phyloP scores from a whole-genome alignment of 2,888 invertebrate species.

The Cheilosia grossa region DNA sequence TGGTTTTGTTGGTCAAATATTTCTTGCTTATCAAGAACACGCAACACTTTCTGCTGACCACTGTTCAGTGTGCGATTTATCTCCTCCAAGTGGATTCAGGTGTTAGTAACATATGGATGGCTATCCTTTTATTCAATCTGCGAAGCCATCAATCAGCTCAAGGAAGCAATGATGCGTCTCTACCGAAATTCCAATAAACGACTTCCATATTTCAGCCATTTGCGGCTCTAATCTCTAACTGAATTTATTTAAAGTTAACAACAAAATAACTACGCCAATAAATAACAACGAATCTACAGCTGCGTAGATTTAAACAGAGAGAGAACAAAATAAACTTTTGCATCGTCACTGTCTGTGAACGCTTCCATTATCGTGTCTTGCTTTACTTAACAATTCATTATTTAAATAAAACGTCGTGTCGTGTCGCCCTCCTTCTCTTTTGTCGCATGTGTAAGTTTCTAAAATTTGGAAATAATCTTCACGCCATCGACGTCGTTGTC shows the following conservation, averaged over 20 bases:
- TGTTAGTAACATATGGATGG: no score
- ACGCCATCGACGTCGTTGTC: conserved; percentile 17
- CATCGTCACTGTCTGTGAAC: conserved; percentile 3
- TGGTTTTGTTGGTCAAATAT: no score
- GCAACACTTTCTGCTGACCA: no score
- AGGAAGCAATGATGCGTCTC: no score
- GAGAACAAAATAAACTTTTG: neutral
- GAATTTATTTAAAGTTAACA: neutral
- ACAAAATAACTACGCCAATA: neutral
- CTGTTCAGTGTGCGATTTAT: no score
- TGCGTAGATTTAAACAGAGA: conserved; percentile 14
- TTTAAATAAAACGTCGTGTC: conserved; percentile 16
- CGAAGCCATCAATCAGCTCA: no score
- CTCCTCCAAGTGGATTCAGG: no score
- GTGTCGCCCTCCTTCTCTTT: conserved; percentile 3
- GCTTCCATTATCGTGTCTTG: conserved; percentile 20
- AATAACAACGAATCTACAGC: conserved; percentile 2
- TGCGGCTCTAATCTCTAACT: neutral
- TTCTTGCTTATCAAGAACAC: no score
- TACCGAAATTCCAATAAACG: no score
- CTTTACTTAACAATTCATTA: conserved; percentile 18
- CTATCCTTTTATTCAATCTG: no score
- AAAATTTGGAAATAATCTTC: conserved; percentile 18
- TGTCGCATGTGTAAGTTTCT: conserved; percentile 24
- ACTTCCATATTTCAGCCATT: neutral